phyloP scores from a whole-genome alignment of 2,797 vertebrate genomes.

The Xiphophorus birchmanni region DNA sequence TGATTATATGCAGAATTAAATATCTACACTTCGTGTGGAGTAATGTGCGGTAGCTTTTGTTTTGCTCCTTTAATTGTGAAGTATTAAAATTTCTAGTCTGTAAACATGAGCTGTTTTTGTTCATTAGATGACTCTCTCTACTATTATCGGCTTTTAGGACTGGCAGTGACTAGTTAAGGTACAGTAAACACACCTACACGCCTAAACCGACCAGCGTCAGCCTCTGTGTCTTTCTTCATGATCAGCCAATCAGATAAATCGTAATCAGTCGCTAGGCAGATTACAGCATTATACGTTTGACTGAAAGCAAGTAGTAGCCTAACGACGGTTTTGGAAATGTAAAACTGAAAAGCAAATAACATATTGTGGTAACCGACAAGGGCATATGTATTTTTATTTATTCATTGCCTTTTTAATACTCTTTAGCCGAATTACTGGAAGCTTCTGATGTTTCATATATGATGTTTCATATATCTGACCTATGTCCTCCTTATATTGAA shows the following conservation, averaged over 20 bases:
- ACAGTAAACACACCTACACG: background rate
- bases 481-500: no score
- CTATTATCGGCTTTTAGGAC: background rate
- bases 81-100: background rate
- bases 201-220: background rate
- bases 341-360: background rate
- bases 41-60: background rate
- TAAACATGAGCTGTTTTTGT: background rate
- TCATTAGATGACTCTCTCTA: background rate
- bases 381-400: background rate
- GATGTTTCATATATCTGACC: no score
- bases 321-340: background rate
- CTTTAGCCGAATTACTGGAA: background rate
- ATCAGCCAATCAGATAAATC: slow-evolving; percentile 32
- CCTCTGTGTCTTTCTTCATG: background rate
- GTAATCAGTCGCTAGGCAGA: slow-evolving; percentile 33
- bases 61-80: background rate
- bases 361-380: background rate
- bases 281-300: accelerated
- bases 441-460: background rate
- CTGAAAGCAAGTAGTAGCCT: background rate
- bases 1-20: background rate
- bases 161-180: background rate
- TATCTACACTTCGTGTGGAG: background rate
- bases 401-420: background rate